Conservation (phyloP, 2,888 invertebrate species). For the Dicranocentrus wangi region DNA sequence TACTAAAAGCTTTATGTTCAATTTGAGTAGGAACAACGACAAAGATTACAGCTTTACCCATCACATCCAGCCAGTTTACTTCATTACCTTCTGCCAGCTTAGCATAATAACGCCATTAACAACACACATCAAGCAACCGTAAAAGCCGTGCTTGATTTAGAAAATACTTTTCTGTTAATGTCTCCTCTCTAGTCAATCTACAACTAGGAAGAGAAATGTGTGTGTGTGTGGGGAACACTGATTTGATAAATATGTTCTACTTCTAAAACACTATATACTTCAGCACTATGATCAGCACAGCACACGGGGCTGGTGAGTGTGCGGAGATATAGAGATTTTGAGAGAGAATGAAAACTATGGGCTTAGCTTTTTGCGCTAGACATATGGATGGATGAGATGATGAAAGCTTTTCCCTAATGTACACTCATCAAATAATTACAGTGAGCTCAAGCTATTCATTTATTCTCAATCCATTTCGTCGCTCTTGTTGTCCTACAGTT, state of each 20-base stretch:
- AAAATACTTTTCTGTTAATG: constrained; percentile 41
- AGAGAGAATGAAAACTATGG: background rate
- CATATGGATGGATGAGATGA: constrained; percentile 30
- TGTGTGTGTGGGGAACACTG: constrained; percentile 20
- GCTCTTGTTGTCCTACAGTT: constrained; percentile 13
- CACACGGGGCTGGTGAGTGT: too few species aligned
- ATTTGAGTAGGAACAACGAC: constrained; percentile 3
- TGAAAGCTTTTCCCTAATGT: constrained; percentile 53
- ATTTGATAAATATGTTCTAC: constrained; percentile 38
- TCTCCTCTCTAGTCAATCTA: constrained; percentile 32
- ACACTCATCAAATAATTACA: constrained; percentile 55
- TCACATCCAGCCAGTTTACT: constrained; percentile 21
- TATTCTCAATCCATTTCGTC: constrained; percentile 43
- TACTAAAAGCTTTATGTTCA: constrained; percentile 16
- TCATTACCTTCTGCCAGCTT: constrained; percentile 41
- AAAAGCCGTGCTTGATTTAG: constrained; percentile 36
- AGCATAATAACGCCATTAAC: constrained; percentile 51
- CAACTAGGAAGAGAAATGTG: constrained; percentile 5
- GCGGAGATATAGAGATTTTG: too few species aligned
- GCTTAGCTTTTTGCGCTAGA: background rate
- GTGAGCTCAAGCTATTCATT: constrained; percentile 50
- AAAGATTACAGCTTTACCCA: constrained; percentile 7
- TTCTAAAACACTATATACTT: constrained; percentile 15
- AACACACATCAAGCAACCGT: constrained; percentile 28
- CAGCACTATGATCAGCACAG: constrained; percentile 3